Percentiles rank a stretch among this genome's conserved stretches.
Evolutionary conservation across 2,797 vertebrate species (phyloP).

Genomic region (Crypturellus tataupa): DNA sequence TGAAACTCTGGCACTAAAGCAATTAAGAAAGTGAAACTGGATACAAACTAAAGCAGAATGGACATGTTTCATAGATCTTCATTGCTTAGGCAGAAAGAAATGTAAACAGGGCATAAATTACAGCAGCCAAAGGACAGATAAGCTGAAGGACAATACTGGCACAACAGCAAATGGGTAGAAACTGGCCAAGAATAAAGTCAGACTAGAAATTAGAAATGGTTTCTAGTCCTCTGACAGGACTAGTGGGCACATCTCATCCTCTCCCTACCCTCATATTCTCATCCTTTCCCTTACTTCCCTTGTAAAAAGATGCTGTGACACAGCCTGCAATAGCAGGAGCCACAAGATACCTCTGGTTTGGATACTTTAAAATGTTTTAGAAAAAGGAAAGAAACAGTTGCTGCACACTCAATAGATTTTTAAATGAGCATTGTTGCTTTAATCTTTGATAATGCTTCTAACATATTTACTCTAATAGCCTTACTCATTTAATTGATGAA

Average conservation of each 20-base stretch:
- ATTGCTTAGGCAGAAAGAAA: conserved; percentile 55
- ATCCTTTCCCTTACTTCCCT: neutral
- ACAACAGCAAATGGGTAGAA: conserved; percentile 16
- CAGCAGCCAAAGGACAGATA: conserved; percentile 62
- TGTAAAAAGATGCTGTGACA: neutral
- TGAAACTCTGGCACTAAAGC: conserved; percentile 6
- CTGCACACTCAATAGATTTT: neutral
- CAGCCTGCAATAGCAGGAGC: neutral
- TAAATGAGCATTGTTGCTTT: neutral
- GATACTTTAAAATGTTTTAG: neutral
- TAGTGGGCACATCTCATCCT: neutral
- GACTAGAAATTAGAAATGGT: conserved; percentile 23
- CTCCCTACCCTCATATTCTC: neutral
- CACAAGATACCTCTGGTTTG: neutral
- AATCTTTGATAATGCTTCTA: conserved; percentile 35
- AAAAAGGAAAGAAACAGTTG: neutral
- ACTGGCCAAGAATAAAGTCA: conserved; percentile 60
- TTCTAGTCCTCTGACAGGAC: conserved; percentile 20
- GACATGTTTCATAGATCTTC: conserved; percentile 68
- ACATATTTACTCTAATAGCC: conserved; percentile 5
- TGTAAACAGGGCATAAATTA: conserved; percentile 63
- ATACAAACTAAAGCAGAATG: conserved; percentile 48
- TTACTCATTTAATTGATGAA: conserved; percentile 32
- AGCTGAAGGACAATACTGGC: conserved; percentile 66
- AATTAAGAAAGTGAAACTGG: conserved; percentile 60